Conservation (phyloP, 2,888 invertebrate genomes). For the Athalia cordata region DNA sequence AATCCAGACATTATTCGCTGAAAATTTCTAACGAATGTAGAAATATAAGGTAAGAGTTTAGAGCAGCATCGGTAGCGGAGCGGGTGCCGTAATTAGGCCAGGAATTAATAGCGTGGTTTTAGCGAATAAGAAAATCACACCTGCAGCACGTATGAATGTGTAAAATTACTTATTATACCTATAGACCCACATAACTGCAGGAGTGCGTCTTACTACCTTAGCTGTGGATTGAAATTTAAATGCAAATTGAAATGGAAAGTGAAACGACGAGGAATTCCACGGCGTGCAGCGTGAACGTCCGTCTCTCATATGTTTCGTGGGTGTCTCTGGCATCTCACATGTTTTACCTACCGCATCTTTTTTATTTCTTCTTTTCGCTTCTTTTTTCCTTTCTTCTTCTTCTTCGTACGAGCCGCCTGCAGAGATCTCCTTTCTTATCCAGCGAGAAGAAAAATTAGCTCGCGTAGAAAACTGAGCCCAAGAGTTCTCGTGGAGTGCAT, state of each 20-base stretch:
- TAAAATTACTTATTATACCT: too few species aligned
- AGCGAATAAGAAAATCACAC: background rate
- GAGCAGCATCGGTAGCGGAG: background rate
- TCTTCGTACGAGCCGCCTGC: background rate
- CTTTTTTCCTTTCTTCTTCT: background rate
- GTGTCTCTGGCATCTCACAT: conserved; percentile 31
- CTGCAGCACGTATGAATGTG: background rate
- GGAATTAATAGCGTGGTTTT: conserved; percentile 24
- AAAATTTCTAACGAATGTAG: too few species aligned
- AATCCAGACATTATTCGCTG: too few species aligned
- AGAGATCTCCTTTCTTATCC: background rate
- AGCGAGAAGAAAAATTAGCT: too few species aligned
- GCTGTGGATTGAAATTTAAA: conserved; percentile 40
- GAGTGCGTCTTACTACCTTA: too few species aligned
- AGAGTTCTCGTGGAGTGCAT: too few species aligned
- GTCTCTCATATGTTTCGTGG: conserved; percentile 12
- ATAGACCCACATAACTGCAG: too few species aligned
- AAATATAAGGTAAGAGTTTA: background rate
- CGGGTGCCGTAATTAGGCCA: background rate
- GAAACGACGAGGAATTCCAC: conserved; percentile 41
- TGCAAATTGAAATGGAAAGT: conserved; percentile 45
- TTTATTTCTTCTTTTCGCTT: background rate
- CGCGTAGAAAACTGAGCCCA: too few species aligned
- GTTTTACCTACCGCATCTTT: background rate
- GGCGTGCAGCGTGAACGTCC: background rate